Evolutionary conservation across 30 jellyfish, hydroid and myxozoan species (phyloP).

Genomic region (Mastigias papua): DNA sequence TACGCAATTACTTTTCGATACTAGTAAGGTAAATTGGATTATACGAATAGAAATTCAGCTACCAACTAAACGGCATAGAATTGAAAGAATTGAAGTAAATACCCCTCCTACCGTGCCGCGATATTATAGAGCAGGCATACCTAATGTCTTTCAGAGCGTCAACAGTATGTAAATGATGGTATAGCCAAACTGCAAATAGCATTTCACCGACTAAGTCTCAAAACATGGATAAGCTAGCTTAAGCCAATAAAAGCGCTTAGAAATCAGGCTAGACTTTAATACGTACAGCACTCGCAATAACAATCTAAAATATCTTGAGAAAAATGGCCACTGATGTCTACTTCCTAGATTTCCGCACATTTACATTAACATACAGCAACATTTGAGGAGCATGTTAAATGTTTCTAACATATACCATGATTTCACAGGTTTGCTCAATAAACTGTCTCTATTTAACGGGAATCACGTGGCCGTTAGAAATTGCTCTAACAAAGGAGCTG

Average conservation of each 20-base stretch:
- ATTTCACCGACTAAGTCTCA: neutral
- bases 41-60: neutral
- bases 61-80: neutral
- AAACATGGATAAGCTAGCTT: neutral
- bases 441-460: too few species aligned
- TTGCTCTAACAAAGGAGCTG: too few species aligned
- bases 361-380: too few species aligned
- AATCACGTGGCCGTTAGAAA: too few species aligned
- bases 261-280: too few species aligned
- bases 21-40: neutral
- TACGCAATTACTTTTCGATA: neutral
- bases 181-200: neutral
- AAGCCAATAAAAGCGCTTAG: neutral
- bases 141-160: neutral
- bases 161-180: neutral
- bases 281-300: too few species aligned
- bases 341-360: too few species aligned
- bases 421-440: too few species aligned
- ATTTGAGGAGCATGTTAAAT: too few species aligned
- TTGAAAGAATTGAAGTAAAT: neutral
- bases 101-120: neutral
- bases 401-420: too few species aligned
- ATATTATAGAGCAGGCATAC: neutral
- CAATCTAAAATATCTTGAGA: too few species aligned
- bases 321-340: too few species aligned